phyloP scores from a whole-genome alignment of 1,140 invertebrate genomes.

The Maniola jurtina region DNA sequence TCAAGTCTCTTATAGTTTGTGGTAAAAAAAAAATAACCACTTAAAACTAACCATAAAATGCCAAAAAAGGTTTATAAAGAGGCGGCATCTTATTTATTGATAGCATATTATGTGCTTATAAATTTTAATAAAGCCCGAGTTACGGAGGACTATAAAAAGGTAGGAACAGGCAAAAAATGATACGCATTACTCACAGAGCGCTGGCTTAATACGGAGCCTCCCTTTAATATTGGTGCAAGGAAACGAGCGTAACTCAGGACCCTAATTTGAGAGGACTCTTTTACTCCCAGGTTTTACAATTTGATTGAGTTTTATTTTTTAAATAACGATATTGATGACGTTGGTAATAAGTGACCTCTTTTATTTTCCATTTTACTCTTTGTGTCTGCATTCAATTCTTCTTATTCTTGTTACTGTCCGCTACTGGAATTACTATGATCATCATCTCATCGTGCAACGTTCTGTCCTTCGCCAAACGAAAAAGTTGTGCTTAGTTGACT shows the following conservation, averaged over 20 bases:
- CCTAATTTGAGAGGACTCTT: slow-evolving; percentile 46
- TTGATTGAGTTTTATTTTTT: slow-evolving; percentile 43
- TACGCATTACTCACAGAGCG: slow-evolving; percentile 56
- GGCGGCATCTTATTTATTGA: slow-evolving; percentile 38
- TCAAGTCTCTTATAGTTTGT: too few relatives aligned
- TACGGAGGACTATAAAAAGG: slow-evolving; percentile 45
- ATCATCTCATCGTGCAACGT: too few relatives aligned
- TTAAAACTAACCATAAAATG: too few relatives aligned
- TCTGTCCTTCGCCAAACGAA: too few relatives aligned
- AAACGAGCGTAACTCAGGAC: slow-evolving; percentile 45
- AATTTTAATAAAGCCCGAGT: slow-evolving; percentile 61
- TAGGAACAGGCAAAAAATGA: slow-evolving; percentile 58
- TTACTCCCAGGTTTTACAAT: slow-evolving; percentile 41
- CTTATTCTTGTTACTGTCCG: too few relatives aligned
- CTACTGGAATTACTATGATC: too few relatives aligned
- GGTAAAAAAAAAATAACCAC: too few relatives aligned
- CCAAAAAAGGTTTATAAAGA: background rate
- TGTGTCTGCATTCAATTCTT: too few relatives aligned
- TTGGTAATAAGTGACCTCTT: background rate
- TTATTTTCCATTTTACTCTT: too few relatives aligned
- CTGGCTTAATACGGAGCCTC: slow-evolving; percentile 44
- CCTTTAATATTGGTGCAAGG: slow-evolving; percentile 53
- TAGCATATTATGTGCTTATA: slow-evolving; percentile 58
- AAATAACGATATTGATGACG: slow-evolving; percentile 7
- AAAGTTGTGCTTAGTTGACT: too few relatives aligned